phyloP scores from a whole-genome alignment of 2,797 vertebrate species.

The Danio tinwini region DNA sequence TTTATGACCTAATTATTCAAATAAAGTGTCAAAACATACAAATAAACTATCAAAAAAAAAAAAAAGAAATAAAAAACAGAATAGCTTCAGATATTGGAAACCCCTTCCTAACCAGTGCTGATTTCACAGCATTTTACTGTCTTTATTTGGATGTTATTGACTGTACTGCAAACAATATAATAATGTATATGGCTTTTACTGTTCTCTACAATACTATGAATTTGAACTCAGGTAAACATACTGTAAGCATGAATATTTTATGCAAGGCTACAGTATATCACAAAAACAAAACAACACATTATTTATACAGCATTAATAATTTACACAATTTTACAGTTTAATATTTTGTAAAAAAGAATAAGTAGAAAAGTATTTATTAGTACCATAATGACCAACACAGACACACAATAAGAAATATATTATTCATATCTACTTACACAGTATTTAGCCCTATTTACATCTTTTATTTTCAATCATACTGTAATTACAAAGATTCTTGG shows the following conservation, averaged over 20 bases:
- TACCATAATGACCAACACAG: neutral
- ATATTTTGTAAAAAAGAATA: neutral
- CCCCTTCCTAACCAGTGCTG: too few species aligned
- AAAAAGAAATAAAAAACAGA: too few species aligned
- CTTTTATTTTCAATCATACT: neutral
- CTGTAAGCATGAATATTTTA: neutral
- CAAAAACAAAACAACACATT: neutral
- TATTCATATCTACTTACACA: neutral
- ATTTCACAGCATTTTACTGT: too few species aligned
- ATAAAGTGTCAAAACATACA: too few species aligned
- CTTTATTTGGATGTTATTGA: too few species aligned
- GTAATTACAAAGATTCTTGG: neutral
- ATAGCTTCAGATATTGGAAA: too few species aligned
- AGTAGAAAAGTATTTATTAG: neutral
- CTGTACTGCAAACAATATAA: too few species aligned
- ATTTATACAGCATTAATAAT: neutral
- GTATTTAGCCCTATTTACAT: neutral
- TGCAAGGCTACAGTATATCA: neutral
- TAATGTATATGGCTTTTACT: neutral
- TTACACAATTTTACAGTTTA: neutral
- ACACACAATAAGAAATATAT: neutral
- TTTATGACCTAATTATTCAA: too few species aligned
- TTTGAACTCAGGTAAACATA: neutral
- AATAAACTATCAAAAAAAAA: too few species aligned
- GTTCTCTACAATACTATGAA: neutral